Conservation (phyloP, 2,113 vertebrate genomes). For the Mobula hypostoma region DNA sequence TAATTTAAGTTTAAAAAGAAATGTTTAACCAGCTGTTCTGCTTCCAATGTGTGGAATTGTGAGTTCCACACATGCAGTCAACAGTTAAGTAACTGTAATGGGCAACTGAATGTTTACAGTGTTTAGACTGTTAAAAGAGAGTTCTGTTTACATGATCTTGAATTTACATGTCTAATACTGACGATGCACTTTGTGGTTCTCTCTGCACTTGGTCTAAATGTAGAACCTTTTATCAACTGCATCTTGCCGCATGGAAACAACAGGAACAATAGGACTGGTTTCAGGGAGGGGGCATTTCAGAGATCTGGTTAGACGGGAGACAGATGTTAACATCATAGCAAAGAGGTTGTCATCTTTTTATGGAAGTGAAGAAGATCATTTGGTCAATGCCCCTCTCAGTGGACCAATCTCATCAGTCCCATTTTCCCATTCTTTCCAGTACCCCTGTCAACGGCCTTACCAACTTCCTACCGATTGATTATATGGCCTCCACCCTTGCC, state of each 20-base stretch:
- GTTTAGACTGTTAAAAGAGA: background rate
- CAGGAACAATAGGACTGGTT: background rate
- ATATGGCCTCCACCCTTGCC: too few species aligned
- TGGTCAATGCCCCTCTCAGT: too few species aligned
- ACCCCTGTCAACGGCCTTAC: too few species aligned
- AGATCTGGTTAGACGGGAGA: too few species aligned
- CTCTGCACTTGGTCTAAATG: background rate
- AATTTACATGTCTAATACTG: background rate
- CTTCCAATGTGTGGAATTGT: background rate
- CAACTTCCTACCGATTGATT: too few species aligned
- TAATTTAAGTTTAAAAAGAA: background rate
- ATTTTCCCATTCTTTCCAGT: too few species aligned
- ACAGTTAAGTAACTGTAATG: background rate
- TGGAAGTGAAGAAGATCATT: too few species aligned
- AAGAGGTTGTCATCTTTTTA: too few species aligned
- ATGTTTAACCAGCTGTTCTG: background rate
- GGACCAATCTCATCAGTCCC: too few species aligned
- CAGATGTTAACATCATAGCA: too few species aligned
- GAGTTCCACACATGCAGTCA: background rate
- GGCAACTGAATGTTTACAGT: background rate
- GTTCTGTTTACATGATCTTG: background rate
- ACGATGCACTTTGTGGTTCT: background rate
- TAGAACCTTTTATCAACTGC: background rate
- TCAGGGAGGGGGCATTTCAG: too few species aligned
- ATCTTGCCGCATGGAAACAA: background rate